Base-by-base conservation (phyloP, 2,113 vertebrate species). In the Spheniscus mendiculus region DNA sequence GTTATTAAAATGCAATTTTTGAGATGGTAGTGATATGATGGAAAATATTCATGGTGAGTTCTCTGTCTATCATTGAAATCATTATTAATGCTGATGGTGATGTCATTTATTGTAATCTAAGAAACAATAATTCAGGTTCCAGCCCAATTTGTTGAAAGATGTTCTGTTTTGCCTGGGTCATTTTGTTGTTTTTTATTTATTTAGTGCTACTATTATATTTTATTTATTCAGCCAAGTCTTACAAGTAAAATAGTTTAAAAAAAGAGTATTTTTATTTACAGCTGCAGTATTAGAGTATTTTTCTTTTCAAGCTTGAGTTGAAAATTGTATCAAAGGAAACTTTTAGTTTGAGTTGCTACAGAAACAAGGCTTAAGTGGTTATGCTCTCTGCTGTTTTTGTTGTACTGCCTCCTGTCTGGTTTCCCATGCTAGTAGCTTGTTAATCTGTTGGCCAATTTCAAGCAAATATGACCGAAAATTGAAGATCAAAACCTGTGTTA, bases 1-100 rank as follows among this genome's bases (percentile, higher is more conserved):
- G 80, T 78, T 90, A 87, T 78, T 87, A 84, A 82, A 96, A 95
- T 80, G 45, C 92, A 66, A 53, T 36, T 55, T 89, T 93, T 74
- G 19, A 89, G 69, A 56, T 40, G 10, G 16, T 58, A 78, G 69
- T 19, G 40, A 47, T 94, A 79, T 47, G 36, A 55, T 83, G 32
- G 45, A 40, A 96, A 95, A 93, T 29, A 94, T 26, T 65, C 32
- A 7, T 2, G 11, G 18, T 38, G 56, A 87, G 17, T 63, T 91
- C 70, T 83, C 56, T 42, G 22, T 56, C 3, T 50, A n/a, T 63
- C 70, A 76, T 2, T 86, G 58, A 61, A 91, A 58, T 61, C 5
- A 34, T 94, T 87, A 77, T 40, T 80, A 92, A 78, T 81, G 47
- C 61, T 69, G 30, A 15, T 53, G 52, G 19, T 49, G 13, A 67